These are phyloP conservation scores for Vanessa tameamea DNA, from an alignment of 1,140 invertebrate species.

Conservation along the genomic window DNA sequence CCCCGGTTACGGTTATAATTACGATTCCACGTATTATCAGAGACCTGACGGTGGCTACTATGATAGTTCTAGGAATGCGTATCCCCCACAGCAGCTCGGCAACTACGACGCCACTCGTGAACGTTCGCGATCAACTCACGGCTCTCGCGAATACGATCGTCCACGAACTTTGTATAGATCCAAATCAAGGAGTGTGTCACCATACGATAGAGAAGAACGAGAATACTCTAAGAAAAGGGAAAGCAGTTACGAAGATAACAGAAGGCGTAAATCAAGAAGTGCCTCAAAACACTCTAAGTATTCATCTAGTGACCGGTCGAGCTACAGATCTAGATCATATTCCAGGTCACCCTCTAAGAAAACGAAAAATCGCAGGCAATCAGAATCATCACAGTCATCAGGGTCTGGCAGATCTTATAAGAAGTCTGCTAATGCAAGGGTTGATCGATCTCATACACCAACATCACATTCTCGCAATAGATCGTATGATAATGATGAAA, in stretches of 20 bases:
- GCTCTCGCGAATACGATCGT: slow-evolving; percentile 45
- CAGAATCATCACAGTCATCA: slow-evolving; percentile 54
- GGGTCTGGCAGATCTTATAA: slow-evolving; percentile 60
- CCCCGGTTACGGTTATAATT: slow-evolving; percentile 60
- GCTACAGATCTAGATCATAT: slow-evolving; percentile 63
- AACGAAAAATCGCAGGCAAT: slow-evolving; percentile 51
- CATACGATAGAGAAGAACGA: slow-evolving; percentile 54
- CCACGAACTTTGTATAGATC: slow-evolving; percentile 49
- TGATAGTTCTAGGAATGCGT: slow-evolving; percentile 49
- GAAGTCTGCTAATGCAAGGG: slow-evolving; percentile 44
- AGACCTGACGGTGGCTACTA: slow-evolving; percentile 57
- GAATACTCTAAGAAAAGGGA: slow-evolving; percentile 62
- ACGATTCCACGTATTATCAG: slow-evolving; percentile 67
- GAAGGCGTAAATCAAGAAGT: slow-evolving; percentile 53
- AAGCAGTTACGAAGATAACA: slow-evolving; percentile 55
- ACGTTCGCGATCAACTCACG: slow-evolving; percentile 44
- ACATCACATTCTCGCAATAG: slow-evolving; percentile 46
- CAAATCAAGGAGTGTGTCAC: slow-evolving; percentile 63
- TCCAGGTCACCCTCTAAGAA: slow-evolving; percentile 50
- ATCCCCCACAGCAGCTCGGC: slow-evolving; percentile 43
- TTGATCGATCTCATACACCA: slow-evolving; percentile 54
- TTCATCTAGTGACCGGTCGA: slow-evolving; percentile 61
- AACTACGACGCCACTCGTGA: slow-evolving; percentile 55
- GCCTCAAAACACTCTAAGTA: slow-evolving; percentile 51
- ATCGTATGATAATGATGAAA: slow-evolving; percentile 48